A percentile compares a stretch with the other conserved stretches of the same genome.
Conservation (phyloP, 2,888 invertebrate species). For the Hartigia nigra region DNA sequence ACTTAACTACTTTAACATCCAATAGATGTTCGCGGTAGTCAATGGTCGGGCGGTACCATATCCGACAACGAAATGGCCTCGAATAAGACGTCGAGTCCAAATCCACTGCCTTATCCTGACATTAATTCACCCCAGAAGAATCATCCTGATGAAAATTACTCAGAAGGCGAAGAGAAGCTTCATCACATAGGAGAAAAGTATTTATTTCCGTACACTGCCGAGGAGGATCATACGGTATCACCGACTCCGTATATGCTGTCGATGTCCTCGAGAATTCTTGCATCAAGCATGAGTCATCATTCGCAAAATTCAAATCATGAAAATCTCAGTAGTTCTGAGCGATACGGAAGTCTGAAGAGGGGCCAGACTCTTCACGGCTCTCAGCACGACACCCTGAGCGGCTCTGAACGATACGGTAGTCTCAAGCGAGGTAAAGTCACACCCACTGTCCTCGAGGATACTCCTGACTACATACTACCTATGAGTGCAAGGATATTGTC, state of each 20-base stretch:
- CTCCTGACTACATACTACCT: slow-evolving; percentile 60
- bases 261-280: slow-evolving; percentile 60
- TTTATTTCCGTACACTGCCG: slow-evolving; percentile 84
- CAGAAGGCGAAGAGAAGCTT: slow-evolving; percentile 58
- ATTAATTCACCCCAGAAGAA: slow-evolving; percentile 67
- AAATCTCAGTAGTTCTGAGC: slow-evolving; percentile 55
- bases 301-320: slow-evolving; percentile 62
- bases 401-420: slow-evolving; percentile 59
- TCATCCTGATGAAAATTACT: slow-evolving; percentile 59
- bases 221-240: slow-evolving; percentile 62
- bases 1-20: slow-evolving; percentile 21
- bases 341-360: slow-evolving; percentile 60
- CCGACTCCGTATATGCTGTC: slow-evolving; percentile 63
- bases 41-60: slow-evolving; percentile 84
- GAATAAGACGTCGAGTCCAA: slow-evolving; percentile 74
- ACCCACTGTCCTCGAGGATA: slow-evolving; percentile 54
- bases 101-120: slow-evolving; percentile 82
- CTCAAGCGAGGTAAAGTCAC: slow-evolving; percentile 60
- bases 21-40: slow-evolving; percentile 65
- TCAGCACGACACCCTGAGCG: slow-evolving; percentile 58
- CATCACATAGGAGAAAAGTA: slow-evolving; percentile 82
- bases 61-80: slow-evolving; percentile 79
- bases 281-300: slow-evolving; percentile 62
- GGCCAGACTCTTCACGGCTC: slow-evolving; percentile 60
- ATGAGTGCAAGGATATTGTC: slow-evolving; percentile 61